phyloP scores from a whole-genome alignment of 2,888 invertebrate species.

The Lithophane leautieri region DNA sequence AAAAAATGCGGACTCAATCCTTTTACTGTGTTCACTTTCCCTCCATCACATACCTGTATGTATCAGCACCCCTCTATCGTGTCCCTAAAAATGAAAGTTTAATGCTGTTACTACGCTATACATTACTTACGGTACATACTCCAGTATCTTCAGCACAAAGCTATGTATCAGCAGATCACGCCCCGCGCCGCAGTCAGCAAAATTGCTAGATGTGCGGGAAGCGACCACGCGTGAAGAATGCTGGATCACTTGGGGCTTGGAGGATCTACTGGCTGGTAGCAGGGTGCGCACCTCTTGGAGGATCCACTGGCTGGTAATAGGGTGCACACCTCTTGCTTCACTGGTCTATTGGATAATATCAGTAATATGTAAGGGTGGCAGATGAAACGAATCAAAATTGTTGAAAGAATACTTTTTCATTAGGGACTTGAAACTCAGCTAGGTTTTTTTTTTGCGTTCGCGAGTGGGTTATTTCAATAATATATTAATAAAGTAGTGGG shows the following conservation, averaged over 20 bases:
- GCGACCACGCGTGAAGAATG: slow-evolving; percentile 38
- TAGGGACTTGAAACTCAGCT: neutral
- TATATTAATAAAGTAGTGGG: neutral
- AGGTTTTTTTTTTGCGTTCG: no score
- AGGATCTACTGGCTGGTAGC: slow-evolving; percentile 6
- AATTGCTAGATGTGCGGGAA: slow-evolving; percentile 4
- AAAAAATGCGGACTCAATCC: neutral
- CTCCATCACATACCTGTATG: slow-evolving; percentile 24
- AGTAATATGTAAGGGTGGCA: slow-evolving; percentile 13
- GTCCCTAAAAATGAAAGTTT: slow-evolving; percentile 15
- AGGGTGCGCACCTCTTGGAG: slow-evolving; percentile 30
- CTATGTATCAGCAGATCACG: slow-evolving; percentile 44
- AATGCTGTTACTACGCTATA: slow-evolving; percentile 22
- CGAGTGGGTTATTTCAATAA: neutral
- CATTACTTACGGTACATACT: slow-evolving; percentile 16
- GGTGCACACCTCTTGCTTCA: slow-evolving; percentile 43
- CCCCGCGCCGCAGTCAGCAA: slow-evolving; percentile 42
- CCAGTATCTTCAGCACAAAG: neutral
- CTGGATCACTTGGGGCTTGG: slow-evolving; percentile 16
- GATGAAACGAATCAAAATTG: neutral
- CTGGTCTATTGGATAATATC: slow-evolving; percentile 26
- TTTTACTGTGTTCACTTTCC: neutral
- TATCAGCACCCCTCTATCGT: slow-evolving; percentile 30
- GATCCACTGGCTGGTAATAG: slow-evolving; percentile 5
- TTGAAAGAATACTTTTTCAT: neutral